Base-by-base conservation (phyloP, 1,140 invertebrate species). In the Elymnias hypermnestra region DNA sequence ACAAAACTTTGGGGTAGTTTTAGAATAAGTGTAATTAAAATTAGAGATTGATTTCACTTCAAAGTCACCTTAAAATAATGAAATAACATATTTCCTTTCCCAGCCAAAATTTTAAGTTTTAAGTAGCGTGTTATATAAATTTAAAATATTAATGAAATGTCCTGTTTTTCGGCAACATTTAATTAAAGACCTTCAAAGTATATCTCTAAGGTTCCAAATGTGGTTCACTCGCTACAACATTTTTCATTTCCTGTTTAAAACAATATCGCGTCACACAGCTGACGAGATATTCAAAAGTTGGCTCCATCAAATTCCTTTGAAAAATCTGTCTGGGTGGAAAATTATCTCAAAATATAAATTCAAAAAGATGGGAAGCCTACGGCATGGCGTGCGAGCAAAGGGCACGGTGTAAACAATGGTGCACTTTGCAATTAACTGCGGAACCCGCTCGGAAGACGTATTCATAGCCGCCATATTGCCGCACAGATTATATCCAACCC, bases 361-460 rank as follows among this genome's bases (percentile, higher is more conserved):
- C 13, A 45, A 5, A 51, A 44, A 39, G 48, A 52, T 52, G 42
- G 49, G 41, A 52, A 35, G 49, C 42, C 42, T 50, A 50, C 47
- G 47, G 31, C 46, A 28, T 43, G 39, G 25, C 48, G 52, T 54
- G 53, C 56, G 31, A 19, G 62, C 64, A 57, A 59, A 65, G 63
- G 67, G 70, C 57, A 63, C 47, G 55, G 23, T 29, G 36, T 47
- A 61, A 72, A 78, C 74, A 78, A 78, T 78, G 57, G 58, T 60
- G 70, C 72, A 78, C 74, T 78, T 63, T 63, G 72, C 70, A 78
- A 78, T 78, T 75, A 74, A 60, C 74, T 63, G 43, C 44, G 49
- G 54, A 56, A 56, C 39, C 54, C 54, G 44, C 43, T 52, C 54
- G 49, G 49, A 57, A 57, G 54, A 43, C 25, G 41, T 38, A 53